Percentiles rank a stretch among this genome's conserved stretches.
These are phyloP conservation scores for Dasysyrphus albostriatus DNA, from an alignment of 2,888 invertebrate genomes.

Conservation along the genomic window DNA sequence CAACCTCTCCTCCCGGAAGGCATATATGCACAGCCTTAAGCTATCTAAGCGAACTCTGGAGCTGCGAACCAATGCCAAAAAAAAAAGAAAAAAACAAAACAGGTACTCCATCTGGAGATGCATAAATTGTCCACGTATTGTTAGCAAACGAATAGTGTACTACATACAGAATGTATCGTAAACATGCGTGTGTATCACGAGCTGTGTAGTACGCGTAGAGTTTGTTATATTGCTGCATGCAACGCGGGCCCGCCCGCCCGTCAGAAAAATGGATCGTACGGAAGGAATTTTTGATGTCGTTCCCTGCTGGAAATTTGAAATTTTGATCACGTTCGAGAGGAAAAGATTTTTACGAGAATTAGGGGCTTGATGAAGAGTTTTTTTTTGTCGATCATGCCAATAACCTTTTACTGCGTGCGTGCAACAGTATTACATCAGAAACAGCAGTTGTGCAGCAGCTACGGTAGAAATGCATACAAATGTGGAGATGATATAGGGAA, in stretches of 20 bases:
- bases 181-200: constrained; percentile 63
- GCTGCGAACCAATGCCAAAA: constrained; percentile 18
- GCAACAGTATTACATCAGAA: constrained; percentile 54
- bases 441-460: constrained; percentile 4
- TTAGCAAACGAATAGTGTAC: constrained; percentile 34
- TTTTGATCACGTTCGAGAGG: constrained; percentile 70
- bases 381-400: constrained; percentile 61
- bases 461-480: constrained; percentile 18
- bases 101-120: constrained; percentile 60
- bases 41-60: constrained; percentile 36
- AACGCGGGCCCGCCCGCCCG: constrained; percentile 36
- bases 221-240: constrained; percentile 11
- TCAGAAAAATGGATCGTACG: constrained; percentile 52
- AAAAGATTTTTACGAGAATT: constrained; percentile 72
- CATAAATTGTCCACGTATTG: constrained; percentile 59
- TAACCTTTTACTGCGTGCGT: constrained; percentile 62
- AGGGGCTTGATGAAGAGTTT: constrained; percentile 68
- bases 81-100: constrained; percentile 4
- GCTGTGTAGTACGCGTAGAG: neutral
- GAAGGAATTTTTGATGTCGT: constrained; percentile 67
- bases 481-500: constrained; percentile 40
- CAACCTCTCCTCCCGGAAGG: constrained; percentile 44
- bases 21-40: constrained; percentile 3
- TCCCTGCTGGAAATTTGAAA: constrained; percentile 46
- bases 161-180: constrained; percentile 40